Conservation (phyloP, 2,113 vertebrate species). For the Megaleporinus macrocephalus region DNA sequence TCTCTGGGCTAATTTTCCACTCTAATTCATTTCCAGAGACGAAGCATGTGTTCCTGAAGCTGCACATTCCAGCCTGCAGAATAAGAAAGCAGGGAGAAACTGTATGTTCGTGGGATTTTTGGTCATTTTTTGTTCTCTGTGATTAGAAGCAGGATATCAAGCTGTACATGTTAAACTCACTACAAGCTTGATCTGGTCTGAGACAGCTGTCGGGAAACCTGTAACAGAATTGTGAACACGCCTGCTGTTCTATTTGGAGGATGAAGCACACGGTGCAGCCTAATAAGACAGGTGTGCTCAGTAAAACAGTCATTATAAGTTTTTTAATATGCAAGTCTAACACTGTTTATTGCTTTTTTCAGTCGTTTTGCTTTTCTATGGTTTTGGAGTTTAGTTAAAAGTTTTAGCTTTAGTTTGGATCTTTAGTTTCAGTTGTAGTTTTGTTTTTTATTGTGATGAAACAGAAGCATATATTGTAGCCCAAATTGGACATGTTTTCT, state of each 20-base stretch:
- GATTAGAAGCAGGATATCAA: background rate
- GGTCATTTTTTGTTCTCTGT: background rate
- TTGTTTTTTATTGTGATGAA: no score
- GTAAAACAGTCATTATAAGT: no score
- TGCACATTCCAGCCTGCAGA: background rate
- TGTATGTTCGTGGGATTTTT: background rate
- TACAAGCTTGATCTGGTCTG: background rate
- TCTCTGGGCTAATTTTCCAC: slow-evolving; percentile 10
- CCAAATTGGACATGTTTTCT: no score
- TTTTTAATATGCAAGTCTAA: no score
- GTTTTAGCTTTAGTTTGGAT: no score
- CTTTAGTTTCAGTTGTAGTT: no score
- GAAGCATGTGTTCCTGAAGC: background rate
- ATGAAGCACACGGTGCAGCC: background rate
- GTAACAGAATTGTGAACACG: background rate
- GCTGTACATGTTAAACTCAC: background rate
- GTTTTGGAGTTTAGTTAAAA: no score
- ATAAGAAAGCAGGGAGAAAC: background rate
- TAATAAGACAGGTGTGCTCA: background rate
- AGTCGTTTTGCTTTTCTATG: no score
- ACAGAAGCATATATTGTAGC: no score
- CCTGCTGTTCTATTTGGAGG: background rate
- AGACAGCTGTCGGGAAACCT: background rate
- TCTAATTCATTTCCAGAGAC: slow-evolving; percentile 5
- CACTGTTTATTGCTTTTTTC: no score